phyloP scores from a whole-genome alignment of 2,113 vertebrate genomes.

The Syngnathus floridae region DNA sequence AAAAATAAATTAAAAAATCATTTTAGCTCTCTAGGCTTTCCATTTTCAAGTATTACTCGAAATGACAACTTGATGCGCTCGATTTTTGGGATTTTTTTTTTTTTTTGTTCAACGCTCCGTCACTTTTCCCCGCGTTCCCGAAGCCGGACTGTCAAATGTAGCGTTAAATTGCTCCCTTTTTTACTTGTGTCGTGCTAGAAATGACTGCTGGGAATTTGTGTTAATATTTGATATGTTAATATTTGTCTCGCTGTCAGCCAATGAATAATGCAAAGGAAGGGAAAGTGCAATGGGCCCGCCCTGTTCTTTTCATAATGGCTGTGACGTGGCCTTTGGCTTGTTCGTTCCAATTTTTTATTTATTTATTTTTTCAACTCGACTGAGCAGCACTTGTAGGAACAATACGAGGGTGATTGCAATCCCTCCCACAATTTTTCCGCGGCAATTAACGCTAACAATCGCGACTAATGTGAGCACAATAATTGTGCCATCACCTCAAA shows the following conservation, averaged over 20 bases:
- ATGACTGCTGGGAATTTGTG: constrained; percentile 44
- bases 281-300: constrained; percentile 35
- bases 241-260: constrained; percentile 59
- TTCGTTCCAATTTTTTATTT: background rate
- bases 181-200: constrained; percentile 37
- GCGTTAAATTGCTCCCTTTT: constrained; percentile 42
- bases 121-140: constrained; percentile 2
- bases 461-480: constrained; percentile 19
- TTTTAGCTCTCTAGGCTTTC: background rate
- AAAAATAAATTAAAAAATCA: background rate
- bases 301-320: constrained; percentile 40
- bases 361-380: background rate
- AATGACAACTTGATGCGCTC: background rate
- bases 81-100: background rate
- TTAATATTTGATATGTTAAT: constrained; percentile 64
- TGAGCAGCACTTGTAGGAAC: constrained; percentile 11
- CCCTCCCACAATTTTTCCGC: background rate
- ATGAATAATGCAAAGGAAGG: constrained; percentile 59
- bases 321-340: constrained; percentile 23
- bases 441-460: constrained; percentile 3
- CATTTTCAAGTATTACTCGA: background rate
- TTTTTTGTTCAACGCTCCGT: background rate
- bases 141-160: constrained; percentile 40
- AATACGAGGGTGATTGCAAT: constrained; percentile 26
- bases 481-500: too few species aligned